These are phyloP conservation scores for Brachyhypopomus gauderio DNA, from an alignment of 2,113 vertebrate species.

Conservation along the genomic window DNA sequence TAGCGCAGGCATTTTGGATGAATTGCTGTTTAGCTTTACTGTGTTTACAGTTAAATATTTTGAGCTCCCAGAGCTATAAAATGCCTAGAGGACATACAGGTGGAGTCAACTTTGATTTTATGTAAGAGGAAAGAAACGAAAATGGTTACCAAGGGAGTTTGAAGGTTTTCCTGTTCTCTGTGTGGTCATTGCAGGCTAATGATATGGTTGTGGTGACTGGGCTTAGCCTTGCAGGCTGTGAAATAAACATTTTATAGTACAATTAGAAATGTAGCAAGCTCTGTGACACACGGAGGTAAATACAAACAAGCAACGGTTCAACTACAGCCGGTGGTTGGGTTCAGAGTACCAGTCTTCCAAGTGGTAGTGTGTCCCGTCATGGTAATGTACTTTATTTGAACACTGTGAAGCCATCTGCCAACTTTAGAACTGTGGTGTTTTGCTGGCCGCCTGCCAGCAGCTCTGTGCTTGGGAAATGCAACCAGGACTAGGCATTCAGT, in stretches of 20 bases:
- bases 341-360: too few species aligned
- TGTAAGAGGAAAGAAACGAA: background rate
- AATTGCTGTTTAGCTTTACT: background rate
- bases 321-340: background rate
- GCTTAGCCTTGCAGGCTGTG: background rate
- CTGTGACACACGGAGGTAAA: background rate
- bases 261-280: background rate
- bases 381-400: background rate
- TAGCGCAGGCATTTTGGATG: background rate
- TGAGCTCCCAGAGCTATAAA: background rate
- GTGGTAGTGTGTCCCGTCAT: background rate
- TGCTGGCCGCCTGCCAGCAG: background rate
- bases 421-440: slow-evolving; percentile 7
- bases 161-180: background rate
- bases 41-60: background rate
- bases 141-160: background rate
- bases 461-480: background rate
- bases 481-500: background rate
- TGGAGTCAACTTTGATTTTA: background rate
- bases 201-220: slow-evolving; percentile 3
- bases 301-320: background rate
- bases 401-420: slow-evolving; percentile 1
- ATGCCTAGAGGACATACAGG: background rate
- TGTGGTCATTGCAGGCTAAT: background rate
- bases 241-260: background rate